Evolutionary conservation across 2,888 invertebrate genomes (phyloP).

Genomic region (Zhuqinia jingwanae): DNA sequence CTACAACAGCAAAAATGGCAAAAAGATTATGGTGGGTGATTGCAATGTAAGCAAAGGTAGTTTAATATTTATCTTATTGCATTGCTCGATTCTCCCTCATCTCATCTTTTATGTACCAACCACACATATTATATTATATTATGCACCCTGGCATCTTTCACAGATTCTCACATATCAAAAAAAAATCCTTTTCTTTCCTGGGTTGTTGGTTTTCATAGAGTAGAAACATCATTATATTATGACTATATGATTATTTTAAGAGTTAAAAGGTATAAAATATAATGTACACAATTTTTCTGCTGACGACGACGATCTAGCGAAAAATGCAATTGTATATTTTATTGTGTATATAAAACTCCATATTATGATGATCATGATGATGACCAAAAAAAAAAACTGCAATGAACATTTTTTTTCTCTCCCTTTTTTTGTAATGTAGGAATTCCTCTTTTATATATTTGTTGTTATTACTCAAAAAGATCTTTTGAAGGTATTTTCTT

Average conservation of each 20-base stretch:
- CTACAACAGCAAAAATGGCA: constrained; percentile 33
- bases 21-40: constrained; percentile 46
- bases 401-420: constrained; percentile 26
- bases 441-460: no score
- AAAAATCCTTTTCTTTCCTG: constrained; percentile 6
- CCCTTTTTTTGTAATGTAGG: background rate
- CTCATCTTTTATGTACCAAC: background rate
- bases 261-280: constrained; percentile 8
- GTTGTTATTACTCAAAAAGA: no score
- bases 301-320: constrained; percentile 34
- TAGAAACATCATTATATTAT: constrained; percentile 1
- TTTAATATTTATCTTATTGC: constrained; percentile 25
- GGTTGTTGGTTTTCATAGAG: background rate
- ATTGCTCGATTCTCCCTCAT: background rate
- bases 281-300: constrained; percentile 19
- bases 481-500: background rate
- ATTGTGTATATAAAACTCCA: background rate
- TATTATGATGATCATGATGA: background rate
- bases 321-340: background rate
- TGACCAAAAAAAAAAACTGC: constrained; percentile 14
- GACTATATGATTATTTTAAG: background rate
- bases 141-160: background rate
- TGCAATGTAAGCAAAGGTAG: constrained; percentile 24
- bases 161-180: constrained; percentile 23
- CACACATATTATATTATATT: background rate